Percentiles rank a stretch among this genome's conserved stretches.
Conservation (phyloP, 1,140 invertebrate species). For the Microvelia longipes region DNA sequence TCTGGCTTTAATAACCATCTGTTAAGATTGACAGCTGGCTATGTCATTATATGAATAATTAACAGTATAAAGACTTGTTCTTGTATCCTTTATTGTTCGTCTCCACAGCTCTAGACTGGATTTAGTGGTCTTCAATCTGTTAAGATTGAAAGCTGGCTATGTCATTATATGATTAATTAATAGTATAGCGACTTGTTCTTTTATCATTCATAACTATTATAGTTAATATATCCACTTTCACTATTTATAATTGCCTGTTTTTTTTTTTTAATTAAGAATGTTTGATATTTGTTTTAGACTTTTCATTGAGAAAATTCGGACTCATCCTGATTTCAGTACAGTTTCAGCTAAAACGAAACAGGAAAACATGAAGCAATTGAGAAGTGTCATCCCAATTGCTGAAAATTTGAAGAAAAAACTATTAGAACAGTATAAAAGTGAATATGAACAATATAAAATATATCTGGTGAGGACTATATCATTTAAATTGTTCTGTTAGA, state of each 20-base stretch:
- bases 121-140: no score
- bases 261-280: not conserved
- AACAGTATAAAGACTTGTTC: no score
- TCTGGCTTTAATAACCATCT: no score
- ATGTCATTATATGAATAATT: no score
- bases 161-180: no score
- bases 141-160: no score
- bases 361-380: conserved; percentile 51
- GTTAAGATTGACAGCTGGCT: no score
- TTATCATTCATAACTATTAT: conserved; percentile 8
- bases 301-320: conserved; percentile 76
- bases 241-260: not conserved
- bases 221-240: conserved; percentile 9
- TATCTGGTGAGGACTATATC: not conserved
- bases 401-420: conserved; percentile 70
- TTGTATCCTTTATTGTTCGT: no score
- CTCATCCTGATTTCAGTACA: conserved; percentile 65
- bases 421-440: conserved; percentile 52
- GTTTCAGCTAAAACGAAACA: conserved; percentile 50
- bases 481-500: no score
- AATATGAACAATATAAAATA: conserved; percentile 39
- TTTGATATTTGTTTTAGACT: conserved; percentile 37
- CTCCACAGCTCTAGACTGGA: no score
- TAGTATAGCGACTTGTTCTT: no score
- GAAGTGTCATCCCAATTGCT: conserved; percentile 66